Percentiles rank a stretch among this genome's conserved stretches.
These are phyloP conservation scores for Macropis europaea DNA, from an alignment of 2,888 invertebrate genomes.

Conservation along the genomic window DNA sequence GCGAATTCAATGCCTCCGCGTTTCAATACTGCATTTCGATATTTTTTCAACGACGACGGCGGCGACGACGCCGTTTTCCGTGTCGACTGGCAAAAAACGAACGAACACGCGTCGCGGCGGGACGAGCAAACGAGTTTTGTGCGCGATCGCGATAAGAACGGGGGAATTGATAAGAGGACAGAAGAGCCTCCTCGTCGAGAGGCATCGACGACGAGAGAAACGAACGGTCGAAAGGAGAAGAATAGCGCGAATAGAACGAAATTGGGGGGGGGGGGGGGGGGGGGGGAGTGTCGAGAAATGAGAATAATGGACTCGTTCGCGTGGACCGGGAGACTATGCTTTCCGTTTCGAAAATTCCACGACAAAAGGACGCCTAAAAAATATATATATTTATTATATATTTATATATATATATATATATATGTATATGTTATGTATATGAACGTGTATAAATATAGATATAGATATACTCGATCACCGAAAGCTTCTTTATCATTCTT, in stretches of 20 bases:
- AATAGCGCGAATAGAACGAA: conserved; percentile 7
- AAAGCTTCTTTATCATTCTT: conserved; percentile 20
- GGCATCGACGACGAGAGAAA: neutral
- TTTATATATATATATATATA: conserved; percentile 22
- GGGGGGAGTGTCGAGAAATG: neutral
- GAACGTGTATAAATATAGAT: conserved; percentile 55
- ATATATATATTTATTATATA: conserved; percentile 42
- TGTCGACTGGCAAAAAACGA: no score
- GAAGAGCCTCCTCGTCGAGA: no score
- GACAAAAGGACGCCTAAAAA: conserved; percentile 54
- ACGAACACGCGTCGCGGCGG: conserved; percentile 5
- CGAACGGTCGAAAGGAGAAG: conserved; percentile 36
- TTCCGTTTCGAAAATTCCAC: conserved; percentile 44
- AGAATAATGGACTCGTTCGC: conserved; percentile 26
- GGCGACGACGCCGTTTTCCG: no score
- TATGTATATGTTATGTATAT: conserved; percentile 40
- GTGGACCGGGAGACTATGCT: conserved; percentile 36
- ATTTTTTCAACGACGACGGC: neutral
- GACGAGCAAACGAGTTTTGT: conserved; percentile 17
- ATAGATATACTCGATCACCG: conserved; percentile 53
- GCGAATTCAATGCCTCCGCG: conserved; percentile 12
- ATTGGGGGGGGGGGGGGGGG: neutral
- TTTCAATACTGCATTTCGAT: conserved; percentile 6
- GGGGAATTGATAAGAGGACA: conserved; percentile 5
- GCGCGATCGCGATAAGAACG: conserved; percentile 33